Evolutionary conservation across 2,113 vertebrate species (phyloP).

Genomic region (Macheiramphus alcinus): DNA sequence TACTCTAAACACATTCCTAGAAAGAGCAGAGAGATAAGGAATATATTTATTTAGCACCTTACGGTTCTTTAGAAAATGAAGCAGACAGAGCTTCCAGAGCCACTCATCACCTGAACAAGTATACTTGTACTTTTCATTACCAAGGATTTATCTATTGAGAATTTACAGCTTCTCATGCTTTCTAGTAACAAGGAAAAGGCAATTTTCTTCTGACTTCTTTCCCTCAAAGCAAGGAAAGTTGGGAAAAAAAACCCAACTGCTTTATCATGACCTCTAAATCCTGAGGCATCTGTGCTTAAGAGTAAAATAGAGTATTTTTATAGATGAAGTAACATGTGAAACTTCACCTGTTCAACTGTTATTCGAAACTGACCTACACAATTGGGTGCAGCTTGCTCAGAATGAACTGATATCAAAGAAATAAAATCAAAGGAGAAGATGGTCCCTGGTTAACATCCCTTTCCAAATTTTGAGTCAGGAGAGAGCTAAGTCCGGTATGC

Average conservation of each 20-base stretch:
- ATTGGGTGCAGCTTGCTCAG: neutral
- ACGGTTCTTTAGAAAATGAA: neutral
- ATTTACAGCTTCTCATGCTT: neutral
- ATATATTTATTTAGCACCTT: neutral
- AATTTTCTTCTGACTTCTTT: neutral
- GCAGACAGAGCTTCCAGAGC: neutral
- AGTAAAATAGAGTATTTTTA: neutral
- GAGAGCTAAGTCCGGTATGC: rapidly evolving
- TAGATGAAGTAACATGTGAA: neutral
- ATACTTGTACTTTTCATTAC: neutral
- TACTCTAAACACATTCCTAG: neutral
- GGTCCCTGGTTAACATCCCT: neutral
- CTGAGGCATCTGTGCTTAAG: neutral
- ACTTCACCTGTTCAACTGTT: neutral
- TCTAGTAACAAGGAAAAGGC: neutral
- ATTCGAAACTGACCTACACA: neutral
- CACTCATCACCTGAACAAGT: neutral
- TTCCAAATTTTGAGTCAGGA: neutral
- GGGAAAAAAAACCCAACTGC: neutral
- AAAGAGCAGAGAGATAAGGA: neutral
- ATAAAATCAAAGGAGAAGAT: neutral
- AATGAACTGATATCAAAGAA: neutral
- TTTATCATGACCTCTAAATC: neutral
- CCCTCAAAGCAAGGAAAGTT: neutral
- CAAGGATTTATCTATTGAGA: neutral